A percentile compares a stretch with the other conserved stretches of the same genome.
Evolutionary conservation across 2,113 vertebrate species (phyloP).

Genomic region (Paratilapia polleni): DNA sequence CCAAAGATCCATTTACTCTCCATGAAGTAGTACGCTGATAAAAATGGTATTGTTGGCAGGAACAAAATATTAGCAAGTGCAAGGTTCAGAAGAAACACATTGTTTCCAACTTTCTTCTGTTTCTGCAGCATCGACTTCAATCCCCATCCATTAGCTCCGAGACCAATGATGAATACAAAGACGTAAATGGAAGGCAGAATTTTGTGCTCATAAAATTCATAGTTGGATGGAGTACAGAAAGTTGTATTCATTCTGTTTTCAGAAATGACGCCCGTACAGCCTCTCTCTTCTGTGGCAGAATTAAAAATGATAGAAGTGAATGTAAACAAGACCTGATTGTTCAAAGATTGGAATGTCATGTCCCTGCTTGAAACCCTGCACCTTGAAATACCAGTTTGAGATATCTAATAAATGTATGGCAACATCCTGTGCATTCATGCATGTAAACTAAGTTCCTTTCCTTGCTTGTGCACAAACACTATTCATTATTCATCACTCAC

Average conservation of each 20-base stretch:
- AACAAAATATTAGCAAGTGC: constrained; percentile 83
- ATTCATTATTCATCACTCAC: background rate
- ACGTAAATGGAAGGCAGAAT: constrained; percentile 79
- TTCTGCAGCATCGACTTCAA: constrained; percentile 64
- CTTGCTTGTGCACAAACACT: background rate
- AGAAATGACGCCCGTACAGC: background rate
- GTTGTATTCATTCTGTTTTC: constrained; percentile 8
- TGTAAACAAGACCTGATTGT: background rate
- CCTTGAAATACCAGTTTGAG: fast-evolving
- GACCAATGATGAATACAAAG: constrained; percentile 77
- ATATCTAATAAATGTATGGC: background rate
- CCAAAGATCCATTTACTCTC: constrained; percentile 79
- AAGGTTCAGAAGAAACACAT: constrained; percentile 82
- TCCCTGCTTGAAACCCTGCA: background rate
- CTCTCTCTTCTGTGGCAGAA: background rate
- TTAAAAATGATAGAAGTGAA: background rate
- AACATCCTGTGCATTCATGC: background rate
- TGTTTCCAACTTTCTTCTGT: constrained; percentile 56
- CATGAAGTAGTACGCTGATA: constrained; percentile 77
- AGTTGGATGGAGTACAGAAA: constrained; percentile 20
- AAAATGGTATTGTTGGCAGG: constrained; percentile 81
- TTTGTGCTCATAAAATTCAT: constrained; percentile 53
- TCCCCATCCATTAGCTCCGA: constrained; percentile 77
- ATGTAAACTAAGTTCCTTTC: background rate
- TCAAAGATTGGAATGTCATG: background rate